Percentiles rank a stretch among this genome's conserved stretches.
phyloP scores from a whole-genome alignment of 2,888 invertebrate species.

The Tethea ocularis region DNA sequence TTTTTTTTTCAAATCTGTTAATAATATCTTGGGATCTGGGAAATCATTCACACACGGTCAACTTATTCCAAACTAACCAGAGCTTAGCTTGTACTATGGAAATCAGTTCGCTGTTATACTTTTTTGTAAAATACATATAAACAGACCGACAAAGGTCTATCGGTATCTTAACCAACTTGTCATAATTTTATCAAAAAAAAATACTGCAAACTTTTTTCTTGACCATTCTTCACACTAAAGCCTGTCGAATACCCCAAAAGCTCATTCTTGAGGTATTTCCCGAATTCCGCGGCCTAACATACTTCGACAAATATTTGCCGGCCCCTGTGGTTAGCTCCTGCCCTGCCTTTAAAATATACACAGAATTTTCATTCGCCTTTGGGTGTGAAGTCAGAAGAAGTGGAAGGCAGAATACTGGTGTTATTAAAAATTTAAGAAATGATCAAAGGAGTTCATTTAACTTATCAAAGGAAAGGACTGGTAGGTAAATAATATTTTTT shows the following conservation, averaged over 20 bases:
- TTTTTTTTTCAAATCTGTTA: no score
- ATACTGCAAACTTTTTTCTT: neutral
- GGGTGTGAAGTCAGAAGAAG: neutral
- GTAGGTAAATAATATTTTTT: neutral
- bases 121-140: no score
- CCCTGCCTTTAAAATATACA: neutral
- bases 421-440: neutral
- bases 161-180: no score
- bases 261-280: neutral
- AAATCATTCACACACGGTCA: no score
- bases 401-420: neutral
- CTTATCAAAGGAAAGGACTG: neutral
- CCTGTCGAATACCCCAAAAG: neutral
- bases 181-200: no score
- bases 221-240: neutral
- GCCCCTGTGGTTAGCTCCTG: neutral
- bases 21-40: no score
- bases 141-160: no score
- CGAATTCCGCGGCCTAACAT: neutral
- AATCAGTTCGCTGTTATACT: no score
- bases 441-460: neutral
- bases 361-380: neutral
- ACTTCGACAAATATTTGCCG: neutral
- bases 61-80: no score
- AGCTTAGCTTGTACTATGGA: no score